phyloP scores from a whole-genome alignment of 2,113 vertebrate species.

The Apteryx mantelli region DNA sequence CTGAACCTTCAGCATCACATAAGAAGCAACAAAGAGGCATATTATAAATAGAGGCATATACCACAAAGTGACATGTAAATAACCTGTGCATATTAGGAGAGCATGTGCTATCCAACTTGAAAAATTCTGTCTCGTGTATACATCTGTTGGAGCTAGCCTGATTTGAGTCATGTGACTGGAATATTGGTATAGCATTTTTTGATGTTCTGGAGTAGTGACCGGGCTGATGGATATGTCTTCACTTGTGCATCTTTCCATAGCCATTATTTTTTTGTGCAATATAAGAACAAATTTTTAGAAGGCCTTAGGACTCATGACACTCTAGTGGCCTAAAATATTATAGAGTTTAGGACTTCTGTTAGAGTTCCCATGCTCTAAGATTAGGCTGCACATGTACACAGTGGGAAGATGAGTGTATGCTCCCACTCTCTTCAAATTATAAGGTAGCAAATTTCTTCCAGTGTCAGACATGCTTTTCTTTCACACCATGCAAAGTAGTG shows the following conservation, averaged over 20 bases:
- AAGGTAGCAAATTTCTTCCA: background rate
- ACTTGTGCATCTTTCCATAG: background rate
- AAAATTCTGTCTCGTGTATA: background rate
- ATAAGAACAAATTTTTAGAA: background rate
- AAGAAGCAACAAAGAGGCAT: background rate
- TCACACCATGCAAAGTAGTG: background rate
- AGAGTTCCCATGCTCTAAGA: background rate
- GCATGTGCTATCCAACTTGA: background rate
- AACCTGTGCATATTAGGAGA: background rate
- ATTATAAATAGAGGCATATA: background rate
- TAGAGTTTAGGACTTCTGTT: background rate
- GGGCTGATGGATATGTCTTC: background rate
- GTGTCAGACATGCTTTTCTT: background rate
- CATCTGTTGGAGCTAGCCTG: background rate
- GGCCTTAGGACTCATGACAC: background rate
- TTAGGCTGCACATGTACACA: background rate
- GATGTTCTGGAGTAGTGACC: background rate
- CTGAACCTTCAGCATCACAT: background rate
- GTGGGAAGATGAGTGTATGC: background rate
- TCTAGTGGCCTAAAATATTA: background rate
- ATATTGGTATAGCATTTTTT: background rate
- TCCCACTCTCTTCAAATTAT: background rate
- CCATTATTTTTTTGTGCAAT: background rate
- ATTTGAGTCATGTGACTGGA: background rate
- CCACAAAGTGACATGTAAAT: background rate